Evolutionary conservation across 2,888 invertebrate genomes (phyloP).

Genomic region (Theodoxus fluviatilis): DNA sequence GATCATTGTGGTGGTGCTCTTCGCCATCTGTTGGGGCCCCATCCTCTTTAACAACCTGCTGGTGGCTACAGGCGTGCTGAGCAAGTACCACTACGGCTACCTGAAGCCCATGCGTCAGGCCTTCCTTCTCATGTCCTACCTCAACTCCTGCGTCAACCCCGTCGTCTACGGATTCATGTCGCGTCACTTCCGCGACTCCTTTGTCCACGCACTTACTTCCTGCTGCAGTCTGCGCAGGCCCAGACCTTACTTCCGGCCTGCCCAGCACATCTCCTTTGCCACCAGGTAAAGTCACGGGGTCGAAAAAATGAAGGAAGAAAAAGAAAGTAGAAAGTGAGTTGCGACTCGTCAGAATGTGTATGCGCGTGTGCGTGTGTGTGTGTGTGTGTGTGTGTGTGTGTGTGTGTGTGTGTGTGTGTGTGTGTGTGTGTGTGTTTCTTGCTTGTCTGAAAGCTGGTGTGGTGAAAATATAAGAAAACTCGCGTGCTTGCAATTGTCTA

Average conservation of each 20-base stretch:
- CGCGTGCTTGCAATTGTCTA: no score
- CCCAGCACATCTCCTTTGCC: no score
- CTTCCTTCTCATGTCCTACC: slow-evolving; percentile 75
- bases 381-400: slow-evolving; percentile 18
- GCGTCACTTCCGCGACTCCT: slow-evolving; percentile 72
- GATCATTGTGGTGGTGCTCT: slow-evolving; percentile 76
- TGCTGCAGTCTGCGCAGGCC: slow-evolving; percentile 32
- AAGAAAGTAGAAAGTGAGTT: no score
- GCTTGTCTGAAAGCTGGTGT: not conserved
- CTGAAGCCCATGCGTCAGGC: slow-evolving; percentile 72
- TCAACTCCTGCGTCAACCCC: slow-evolving; percentile 79
- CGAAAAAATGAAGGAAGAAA: no score
- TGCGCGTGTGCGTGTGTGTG: not conserved
- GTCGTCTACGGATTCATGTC: slow-evolving; percentile 81
- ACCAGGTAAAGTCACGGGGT: no score
- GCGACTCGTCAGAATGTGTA: no score
- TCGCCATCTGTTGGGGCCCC: slow-evolving; percentile 78
- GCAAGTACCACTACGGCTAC: slow-evolving; percentile 68
- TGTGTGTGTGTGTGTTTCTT: not conserved
- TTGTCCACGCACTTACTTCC: slow-evolving; percentile 52
- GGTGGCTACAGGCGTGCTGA: slow-evolving; percentile 71
- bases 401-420: slow-evolving; percentile 4
- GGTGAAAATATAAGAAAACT: no score
- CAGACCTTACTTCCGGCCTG: slow-evolving; percentile 24
- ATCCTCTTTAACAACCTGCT: slow-evolving; percentile 74